Percentiles rank a stretch among this genome's conserved stretches.
These are phyloP conservation scores for Eupithecia pulchellata DNA, from an alignment of 2,888 invertebrate genomes.

Conservation along the genomic window DNA sequence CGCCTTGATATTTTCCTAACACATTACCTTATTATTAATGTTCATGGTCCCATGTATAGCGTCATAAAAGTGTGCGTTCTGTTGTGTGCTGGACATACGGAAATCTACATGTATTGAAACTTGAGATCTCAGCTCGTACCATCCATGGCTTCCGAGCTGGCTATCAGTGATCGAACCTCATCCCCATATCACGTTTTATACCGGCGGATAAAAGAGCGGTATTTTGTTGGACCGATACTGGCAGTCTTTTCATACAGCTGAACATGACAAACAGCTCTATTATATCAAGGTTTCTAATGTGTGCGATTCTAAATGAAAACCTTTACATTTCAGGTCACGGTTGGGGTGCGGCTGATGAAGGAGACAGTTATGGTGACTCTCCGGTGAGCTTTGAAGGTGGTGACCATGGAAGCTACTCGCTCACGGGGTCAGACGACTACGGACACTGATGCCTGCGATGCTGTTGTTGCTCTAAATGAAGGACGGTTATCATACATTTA, in stretches of 20 bases:
- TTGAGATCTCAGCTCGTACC: too few species aligned
- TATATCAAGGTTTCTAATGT: neutral
- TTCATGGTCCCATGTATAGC: too few species aligned
- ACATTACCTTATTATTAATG: too few species aligned
- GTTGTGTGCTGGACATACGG: too few species aligned
- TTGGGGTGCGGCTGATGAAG: slow-evolving; percentile 77
- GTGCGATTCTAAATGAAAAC: neutral
- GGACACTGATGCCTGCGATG: slow-evolving; percentile 51
- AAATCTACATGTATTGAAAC: too few species aligned
- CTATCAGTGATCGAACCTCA: too few species aligned
- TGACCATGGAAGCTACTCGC: slow-evolving; percentile 68
- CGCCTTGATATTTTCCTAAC: too few species aligned
- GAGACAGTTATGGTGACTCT: slow-evolving; percentile 67
- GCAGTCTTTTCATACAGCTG: neutral
- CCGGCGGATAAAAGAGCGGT: too few species aligned
- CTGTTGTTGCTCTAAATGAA: neutral
- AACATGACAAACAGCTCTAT: neutral
- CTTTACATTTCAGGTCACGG: slow-evolving; percentile 62
- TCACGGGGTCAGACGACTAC: slow-evolving; percentile 63
- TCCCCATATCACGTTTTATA: too few species aligned
- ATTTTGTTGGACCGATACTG: too few species aligned
- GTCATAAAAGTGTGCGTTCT: too few species aligned
- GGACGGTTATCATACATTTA: neutral
- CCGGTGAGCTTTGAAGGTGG: slow-evolving; percentile 76
- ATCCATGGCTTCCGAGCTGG: too few species aligned